Conservation (phyloP, 2,113 vertebrate species). For the Elanoides forficatus region DNA sequence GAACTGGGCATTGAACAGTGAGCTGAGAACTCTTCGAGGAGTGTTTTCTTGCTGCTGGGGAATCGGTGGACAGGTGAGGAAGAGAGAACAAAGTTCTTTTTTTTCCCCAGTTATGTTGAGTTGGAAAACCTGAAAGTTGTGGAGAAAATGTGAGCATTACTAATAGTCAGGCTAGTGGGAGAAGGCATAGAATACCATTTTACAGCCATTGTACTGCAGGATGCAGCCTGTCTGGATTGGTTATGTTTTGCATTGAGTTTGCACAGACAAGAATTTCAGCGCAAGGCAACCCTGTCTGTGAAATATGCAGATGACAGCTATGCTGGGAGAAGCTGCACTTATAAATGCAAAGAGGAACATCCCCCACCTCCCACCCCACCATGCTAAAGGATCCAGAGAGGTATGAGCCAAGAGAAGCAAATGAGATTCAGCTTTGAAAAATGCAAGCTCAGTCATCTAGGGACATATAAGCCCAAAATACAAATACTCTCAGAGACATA, state of each 20-base stretch:
- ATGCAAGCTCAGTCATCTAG: conserved; percentile 14
- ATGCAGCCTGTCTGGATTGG: not conserved
- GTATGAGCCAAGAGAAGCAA: not conserved
- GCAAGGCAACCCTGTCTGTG: not conserved
- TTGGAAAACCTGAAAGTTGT: not conserved
- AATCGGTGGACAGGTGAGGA: not conserved
- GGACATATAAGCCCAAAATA: conserved; percentile 11
- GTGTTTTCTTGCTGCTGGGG: not conserved
- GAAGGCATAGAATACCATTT: not conserved
- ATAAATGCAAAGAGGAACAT: not conserved
- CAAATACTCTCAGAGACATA: not conserved
- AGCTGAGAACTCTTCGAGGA: not conserved
- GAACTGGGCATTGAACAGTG: not conserved
- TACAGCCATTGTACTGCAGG: not conserved
- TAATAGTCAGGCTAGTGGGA: not conserved
- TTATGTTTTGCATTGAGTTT: not conserved
- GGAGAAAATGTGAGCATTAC: not conserved
- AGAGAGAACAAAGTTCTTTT: not conserved
- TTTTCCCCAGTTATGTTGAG: not conserved
- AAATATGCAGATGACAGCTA: not conserved
- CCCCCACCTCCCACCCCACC: not conserved
- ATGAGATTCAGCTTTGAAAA: conserved; percentile 3
- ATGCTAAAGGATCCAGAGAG: not conserved
- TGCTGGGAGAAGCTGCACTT: not conserved
- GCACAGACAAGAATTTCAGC: not conserved